Percentiles rank a stretch among this genome's conserved stretches.
These are phyloP conservation scores for Haliclona indistincta DNA, from an alignment of 37 sponge, comb jelly and placozoan genomes.

Conservation along the genomic window DNA sequence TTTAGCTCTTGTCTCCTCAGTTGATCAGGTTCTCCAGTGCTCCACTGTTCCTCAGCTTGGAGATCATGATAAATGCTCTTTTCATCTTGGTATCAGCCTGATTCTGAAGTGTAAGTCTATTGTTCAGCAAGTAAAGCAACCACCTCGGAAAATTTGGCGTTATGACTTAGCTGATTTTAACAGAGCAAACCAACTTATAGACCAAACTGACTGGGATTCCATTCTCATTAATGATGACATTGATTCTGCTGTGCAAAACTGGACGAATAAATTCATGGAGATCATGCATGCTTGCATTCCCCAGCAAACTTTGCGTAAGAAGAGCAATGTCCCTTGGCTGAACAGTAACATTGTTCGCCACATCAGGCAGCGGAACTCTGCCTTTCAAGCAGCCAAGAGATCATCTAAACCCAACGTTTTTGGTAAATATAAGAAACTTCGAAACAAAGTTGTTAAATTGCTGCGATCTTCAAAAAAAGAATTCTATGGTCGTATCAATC, in stretches of 20 bases:
- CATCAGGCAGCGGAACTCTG: neutral
- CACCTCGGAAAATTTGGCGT: neutral
- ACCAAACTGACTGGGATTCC: neutral
- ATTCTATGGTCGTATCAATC: neutral
- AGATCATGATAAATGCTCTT: neutral
- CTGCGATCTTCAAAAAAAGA: slow-evolving; percentile 2
- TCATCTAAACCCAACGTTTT: neutral
- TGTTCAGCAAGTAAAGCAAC: no score
- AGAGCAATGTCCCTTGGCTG: neutral
- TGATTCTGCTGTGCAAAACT: neutral
- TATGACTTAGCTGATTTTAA: slow-evolving; percentile 11
- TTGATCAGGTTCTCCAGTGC: neutral
- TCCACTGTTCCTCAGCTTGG: neutral
- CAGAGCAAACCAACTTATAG: neutral
- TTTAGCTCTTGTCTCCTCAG: slow-evolving; percentile 7
- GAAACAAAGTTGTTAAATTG: neutral
- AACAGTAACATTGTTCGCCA: neutral
- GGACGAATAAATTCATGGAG: neutral
- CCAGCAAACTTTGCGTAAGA: neutral
- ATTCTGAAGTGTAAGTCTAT: neutral
- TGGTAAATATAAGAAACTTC: neutral
- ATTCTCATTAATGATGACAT: neutral
- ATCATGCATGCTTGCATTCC: slow-evolving; percentile 6
- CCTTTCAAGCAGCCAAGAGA: neutral
- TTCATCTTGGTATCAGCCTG: slow-evolving; percentile 3